Evolutionary conservation across 2,888 invertebrate species (phyloP).

Genomic region (Griposia aprilina): DNA sequence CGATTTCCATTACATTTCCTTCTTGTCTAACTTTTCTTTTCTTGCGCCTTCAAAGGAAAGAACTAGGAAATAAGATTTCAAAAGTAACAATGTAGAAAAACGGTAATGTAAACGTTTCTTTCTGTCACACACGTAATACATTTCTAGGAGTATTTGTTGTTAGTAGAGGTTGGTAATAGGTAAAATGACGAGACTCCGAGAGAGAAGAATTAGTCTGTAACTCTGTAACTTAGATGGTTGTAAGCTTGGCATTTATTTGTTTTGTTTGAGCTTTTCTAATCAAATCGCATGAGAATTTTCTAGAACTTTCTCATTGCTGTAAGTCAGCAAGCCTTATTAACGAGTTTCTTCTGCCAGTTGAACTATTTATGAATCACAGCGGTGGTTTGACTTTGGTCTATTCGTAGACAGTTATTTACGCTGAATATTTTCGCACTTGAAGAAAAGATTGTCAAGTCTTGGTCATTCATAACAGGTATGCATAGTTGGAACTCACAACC

Average conservation of each 20-base stretch:
- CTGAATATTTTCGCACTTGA: not conserved
- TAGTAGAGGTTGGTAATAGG: not conserved
- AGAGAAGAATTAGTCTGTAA: constrained; percentile 13
- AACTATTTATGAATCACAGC: not conserved
- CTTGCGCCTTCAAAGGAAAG: constrained; percentile 17
- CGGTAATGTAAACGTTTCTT: constrained; percentile 23
- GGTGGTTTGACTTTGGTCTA: not conserved
- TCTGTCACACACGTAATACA: constrained; percentile 36
- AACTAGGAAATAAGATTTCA: constrained; percentile 37
- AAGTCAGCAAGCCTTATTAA: not conserved
- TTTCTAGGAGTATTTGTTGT: constrained; percentile 33
- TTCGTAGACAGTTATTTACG: not conserved
- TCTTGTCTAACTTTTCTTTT: constrained; percentile 14
- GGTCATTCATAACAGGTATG: not conserved
- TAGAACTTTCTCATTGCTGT: not conserved
- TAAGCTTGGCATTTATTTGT: not conserved
- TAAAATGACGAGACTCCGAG: not conserved
- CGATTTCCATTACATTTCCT: constrained; percentile 15
- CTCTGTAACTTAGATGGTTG: not conserved
- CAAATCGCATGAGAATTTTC: not conserved
- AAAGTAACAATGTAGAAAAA: constrained; percentile 47
- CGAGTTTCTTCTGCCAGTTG: too few relatives aligned
- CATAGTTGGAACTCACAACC: not conserved
- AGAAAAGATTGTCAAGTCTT: not conserved
- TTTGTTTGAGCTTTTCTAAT: not conserved